Evolutionary conservation across 2,113 vertebrate genomes (phyloP).

Genomic region (Etheostoma cragini): DNA sequence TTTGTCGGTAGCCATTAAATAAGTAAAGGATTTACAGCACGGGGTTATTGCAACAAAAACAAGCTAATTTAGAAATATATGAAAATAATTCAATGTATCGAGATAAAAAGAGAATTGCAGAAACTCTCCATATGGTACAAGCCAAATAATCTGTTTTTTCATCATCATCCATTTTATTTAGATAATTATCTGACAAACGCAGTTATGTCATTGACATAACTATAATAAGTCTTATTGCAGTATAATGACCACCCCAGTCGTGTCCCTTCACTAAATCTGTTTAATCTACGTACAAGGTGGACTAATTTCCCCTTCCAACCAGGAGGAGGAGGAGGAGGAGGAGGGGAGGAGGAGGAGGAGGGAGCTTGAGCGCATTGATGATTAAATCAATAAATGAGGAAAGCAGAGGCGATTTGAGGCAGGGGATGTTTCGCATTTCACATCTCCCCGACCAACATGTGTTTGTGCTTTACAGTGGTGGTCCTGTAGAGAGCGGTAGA

Average conservation of each 20-base stretch:
- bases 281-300: neutral
- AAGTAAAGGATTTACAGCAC: neutral
- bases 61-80: neutral
- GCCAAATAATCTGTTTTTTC: too few species aligned
- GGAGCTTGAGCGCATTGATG: neutral
- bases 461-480: constrained; percentile 70
- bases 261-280: neutral
- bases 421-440: constrained; percentile 21
- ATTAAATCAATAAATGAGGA: constrained; percentile 62
- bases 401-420: constrained; percentile 1
- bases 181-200: neutral
- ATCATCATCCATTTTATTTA: neutral
- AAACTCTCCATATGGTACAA: too few species aligned
- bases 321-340: constrained; percentile 11
- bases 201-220: neutral
- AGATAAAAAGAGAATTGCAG: too few species aligned
- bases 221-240: neutral
- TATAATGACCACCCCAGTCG: neutral
- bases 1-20: constrained; percentile 12
- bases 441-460: neutral
- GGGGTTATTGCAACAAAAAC: neutral
- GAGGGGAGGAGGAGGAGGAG: neutral
- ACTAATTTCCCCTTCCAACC: constrained; percentile 21
- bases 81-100: too few species aligned
- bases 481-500: constrained; percentile 86